Evolutionary conservation across 2,797 vertebrate species (phyloP), one percentile per base, ranked within the genome.

Genomic region (Enteromius anoplus): DNA sequence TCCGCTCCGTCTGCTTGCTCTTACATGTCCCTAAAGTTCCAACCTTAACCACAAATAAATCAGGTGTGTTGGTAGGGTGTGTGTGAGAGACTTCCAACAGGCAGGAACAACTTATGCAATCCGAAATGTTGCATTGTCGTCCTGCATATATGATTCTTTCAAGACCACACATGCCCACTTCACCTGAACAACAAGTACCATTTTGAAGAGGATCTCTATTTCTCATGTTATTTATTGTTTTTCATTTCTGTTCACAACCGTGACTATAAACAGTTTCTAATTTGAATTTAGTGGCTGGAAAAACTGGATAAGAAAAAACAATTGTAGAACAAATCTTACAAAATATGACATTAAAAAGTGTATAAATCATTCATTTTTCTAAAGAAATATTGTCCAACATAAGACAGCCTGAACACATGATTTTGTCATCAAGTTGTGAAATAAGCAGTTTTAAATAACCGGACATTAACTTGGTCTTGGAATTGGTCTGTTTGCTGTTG

Each of bases 141-240:
- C 32, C 81, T 71, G 19, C 40, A 49, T 77, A 60, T 72, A 26
- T 62, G 42, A 65, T 85, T 80, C 23, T 49, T 85, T 86, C 87
- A 88, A 85, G 88, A 86, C 78, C 62, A 81, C 84, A 87, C 87
- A 87, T 86, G 87, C 80, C 85, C 58, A 21, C 34, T 62, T 64
- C 73, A 64, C 58, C 68, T 58, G 65, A 75, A 60, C 37, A 87
- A 70, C 21, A 80, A 49, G 1, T 75, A 68, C 34, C 32, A 64
- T 11, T 42, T 69, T 29, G 3, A 86, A 51, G 51, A 86, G 23
- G 42, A 26, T 62, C 1, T 49, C n/a, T 75, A 42, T 23, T 64
- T 69, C 9, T 69, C 23, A 77, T 77, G 26, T 8, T 64, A 64
- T 64, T 64, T 32, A 32, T 17, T 64, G 26, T 1, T 32, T 64